These are phyloP conservation scores for Drosophila melanosoma DNA, from an alignment of 2,888 invertebrate genomes.

Conservation along the genomic window DNA sequence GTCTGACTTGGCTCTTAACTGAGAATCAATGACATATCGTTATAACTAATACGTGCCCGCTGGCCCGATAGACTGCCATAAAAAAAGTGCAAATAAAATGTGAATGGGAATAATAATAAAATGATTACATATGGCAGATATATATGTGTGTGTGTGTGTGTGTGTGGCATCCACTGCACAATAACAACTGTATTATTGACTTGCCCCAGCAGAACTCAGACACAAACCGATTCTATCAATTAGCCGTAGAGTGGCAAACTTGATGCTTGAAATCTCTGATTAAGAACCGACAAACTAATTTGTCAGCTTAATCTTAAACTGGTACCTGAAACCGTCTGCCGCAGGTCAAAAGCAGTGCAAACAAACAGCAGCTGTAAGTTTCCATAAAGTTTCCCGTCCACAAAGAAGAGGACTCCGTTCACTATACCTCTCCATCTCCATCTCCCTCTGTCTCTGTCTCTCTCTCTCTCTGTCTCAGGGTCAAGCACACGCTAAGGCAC, in stretches of 20 bases:
- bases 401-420: slow-evolving; percentile 19
- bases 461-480: slow-evolving; percentile 5
- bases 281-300: slow-evolving; percentile 49
- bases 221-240: background rate
- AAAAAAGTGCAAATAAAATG: slow-evolving; percentile 60
- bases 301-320: slow-evolving; percentile 35
- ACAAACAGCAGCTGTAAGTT: slow-evolving; percentile 41
- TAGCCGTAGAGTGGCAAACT: background rate
- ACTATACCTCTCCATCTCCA: background rate
- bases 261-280: slow-evolving; percentile 27
- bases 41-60: slow-evolving; percentile 72
- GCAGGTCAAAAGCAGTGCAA: slow-evolving; percentile 13
- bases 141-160: background rate
- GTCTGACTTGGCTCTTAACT: slow-evolving; percentile 58
- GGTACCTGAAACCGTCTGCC: background rate
- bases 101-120: slow-evolving; percentile 52
- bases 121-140: slow-evolving; percentile 46
- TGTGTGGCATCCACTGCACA: slow-evolving; percentile 5
- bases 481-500: slow-evolving; percentile 60
- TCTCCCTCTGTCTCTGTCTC: background rate
- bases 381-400: slow-evolving; percentile 40
- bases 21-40: slow-evolving; percentile 80
- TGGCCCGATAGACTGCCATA: slow-evolving; percentile 59
- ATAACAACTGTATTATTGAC: slow-evolving; percentile 46
- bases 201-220: background rate